phyloP scores from a whole-genome alignment of 2,888 invertebrate species.

The Conus canariensis region DNA sequence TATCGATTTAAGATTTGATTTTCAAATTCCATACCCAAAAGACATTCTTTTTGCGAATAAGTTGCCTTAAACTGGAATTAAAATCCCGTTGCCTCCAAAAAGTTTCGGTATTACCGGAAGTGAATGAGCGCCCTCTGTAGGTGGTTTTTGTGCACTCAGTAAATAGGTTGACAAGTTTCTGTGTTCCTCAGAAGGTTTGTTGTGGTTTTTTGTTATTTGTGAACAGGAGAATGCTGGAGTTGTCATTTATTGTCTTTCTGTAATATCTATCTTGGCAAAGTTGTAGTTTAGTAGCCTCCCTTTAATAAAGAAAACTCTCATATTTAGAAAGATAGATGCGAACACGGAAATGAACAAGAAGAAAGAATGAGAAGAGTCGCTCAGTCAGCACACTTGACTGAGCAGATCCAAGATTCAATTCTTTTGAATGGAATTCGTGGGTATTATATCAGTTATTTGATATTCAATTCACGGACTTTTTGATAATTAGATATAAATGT shows the following conservation, averaged over 20 bases:
- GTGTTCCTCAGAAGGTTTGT: slow-evolving; percentile 23
- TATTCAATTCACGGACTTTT: background rate
- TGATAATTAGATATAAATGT: background rate
- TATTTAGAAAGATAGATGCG: background rate
- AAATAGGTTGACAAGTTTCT: slow-evolving; percentile 32
- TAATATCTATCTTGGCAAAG: too few species aligned
- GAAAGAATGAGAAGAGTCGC: background rate
- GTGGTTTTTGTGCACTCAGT: slow-evolving; percentile 12
- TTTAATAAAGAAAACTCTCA: too few species aligned
- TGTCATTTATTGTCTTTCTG: too few species aligned
- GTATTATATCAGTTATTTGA: background rate
- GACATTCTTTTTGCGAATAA: too few species aligned
- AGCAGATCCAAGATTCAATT: background rate
- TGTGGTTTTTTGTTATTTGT: background rate
- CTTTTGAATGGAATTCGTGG: background rate
- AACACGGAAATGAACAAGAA: slow-evolving; percentile 23
- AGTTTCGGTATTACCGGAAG: slow-evolving; percentile 36
- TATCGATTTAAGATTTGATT: background rate
- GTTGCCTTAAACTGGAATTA: background rate
- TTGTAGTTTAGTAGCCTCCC: too few species aligned
- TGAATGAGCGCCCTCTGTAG: slow-evolving; percentile 25
- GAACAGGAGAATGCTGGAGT: too few species aligned
- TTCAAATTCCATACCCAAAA: background rate
- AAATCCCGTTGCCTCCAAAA: background rate
- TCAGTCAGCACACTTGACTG: background rate